Evolutionary conservation across 1,140 invertebrate genomes (phyloP), one percentile per base, ranked within the genome.

Genomic region (Pantala flavescens): DNA sequence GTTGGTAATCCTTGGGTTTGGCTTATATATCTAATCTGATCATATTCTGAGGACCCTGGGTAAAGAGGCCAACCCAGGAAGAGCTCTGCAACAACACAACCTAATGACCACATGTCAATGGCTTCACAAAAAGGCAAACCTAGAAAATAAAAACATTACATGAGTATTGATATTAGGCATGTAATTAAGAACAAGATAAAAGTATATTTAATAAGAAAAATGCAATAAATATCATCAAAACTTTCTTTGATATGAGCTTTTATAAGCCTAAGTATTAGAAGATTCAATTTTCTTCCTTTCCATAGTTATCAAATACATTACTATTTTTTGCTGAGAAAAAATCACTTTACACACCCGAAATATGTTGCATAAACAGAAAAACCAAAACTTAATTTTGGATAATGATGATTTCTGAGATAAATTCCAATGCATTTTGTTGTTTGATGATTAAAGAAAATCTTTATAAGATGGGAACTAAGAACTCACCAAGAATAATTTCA

Each of bases 51-150:
- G 28, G 96, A 98, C 72, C 98, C 98, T 0, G 98, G 98, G 85
- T 99, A 99, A 2, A 99, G 86, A 21, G 98, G 98, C 98, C 98
- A 99, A 75, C 98, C 98, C 21, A 99, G 88, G 85, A 99, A 99
- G 72, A 99, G 86, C 83, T 99, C 98, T 2, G 98, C 98, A 23
- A 99, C 98, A 74, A 99, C 98, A 85, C 98, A 99, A 24, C 98
- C 98, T 74, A 99, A 86, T 0, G 97, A 99, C 98, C 98, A 99
- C 97, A 99, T 99, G 84, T 99, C 98, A 79, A 99, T 99, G 5
- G 97, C 96, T 85, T 99, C 98, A 86, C 96, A 98, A 85, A 99
- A 99, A 72, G 97, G 97, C 78, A 99, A 85, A 75, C 91, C 84
- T 84, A 75, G 43, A 81, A 78, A 73, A 75, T 63, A 5, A 75